Conservation (phyloP, 2,797 vertebrate genomes). For the Molossus alvarezi region DNA sequence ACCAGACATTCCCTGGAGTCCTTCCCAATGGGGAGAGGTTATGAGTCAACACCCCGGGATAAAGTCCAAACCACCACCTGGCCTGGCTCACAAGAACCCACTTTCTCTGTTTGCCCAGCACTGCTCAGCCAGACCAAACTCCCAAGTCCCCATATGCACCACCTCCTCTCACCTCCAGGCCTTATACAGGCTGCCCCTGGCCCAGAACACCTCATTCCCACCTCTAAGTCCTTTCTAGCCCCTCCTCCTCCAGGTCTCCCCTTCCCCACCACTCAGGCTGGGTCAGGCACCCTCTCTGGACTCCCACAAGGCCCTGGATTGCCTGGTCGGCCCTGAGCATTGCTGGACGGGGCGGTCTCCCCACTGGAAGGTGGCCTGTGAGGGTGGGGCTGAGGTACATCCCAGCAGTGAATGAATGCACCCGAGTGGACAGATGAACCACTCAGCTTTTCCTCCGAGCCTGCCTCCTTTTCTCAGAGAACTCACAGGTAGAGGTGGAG, state of each 20-base stretch:
- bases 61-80: neutral
- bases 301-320: neutral
- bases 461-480: neutral
- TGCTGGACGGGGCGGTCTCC: too few species aligned
- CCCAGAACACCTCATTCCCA: neutral
- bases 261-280: neutral
- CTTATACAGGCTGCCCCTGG: neutral
- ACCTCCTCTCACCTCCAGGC: neutral
- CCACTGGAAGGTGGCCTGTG: neutral
- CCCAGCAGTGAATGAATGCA: neutral
- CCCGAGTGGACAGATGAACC: neutral
- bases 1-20: slow-evolving; percentile 39
- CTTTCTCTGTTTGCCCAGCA: neutral
- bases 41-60: neutral
- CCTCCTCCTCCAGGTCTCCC: neutral
- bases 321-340: too few species aligned
- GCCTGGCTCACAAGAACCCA: neutral
- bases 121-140: neutral
- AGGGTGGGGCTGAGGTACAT: neutral
- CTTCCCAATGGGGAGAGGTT: neutral
- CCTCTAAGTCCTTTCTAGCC: neutral
- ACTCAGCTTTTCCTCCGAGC: neutral
- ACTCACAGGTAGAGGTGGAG: neutral
- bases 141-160: fast-evolving
- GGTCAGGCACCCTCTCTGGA: neutral